Evolutionary conservation across 2,113 vertebrate species (phyloP).

Genomic region (Aix galericulata): DNA sequence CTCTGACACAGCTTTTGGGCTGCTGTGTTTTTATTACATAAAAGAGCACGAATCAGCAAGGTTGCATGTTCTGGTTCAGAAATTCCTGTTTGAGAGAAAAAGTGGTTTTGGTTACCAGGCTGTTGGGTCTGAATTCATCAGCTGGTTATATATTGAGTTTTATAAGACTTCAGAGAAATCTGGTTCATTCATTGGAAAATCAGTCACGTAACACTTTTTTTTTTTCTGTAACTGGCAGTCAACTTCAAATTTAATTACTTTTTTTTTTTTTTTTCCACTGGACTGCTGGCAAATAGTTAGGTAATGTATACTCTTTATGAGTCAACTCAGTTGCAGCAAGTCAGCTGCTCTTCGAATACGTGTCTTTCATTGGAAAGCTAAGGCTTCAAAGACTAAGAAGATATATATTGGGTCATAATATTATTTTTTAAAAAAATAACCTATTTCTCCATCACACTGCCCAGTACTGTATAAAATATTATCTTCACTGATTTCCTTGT

Average conservation of each 20-base stretch:
- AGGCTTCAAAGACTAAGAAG: neutral
- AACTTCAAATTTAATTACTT: neutral
- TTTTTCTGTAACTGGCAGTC: neutral
- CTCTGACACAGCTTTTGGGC: neutral
- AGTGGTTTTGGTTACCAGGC: neutral
- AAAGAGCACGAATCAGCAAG: neutral
- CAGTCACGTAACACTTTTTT: neutral
- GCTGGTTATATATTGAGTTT: neutral
- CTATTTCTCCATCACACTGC: neutral
- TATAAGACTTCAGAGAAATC: neutral
- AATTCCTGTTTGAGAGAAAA: neutral
- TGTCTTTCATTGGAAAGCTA: neutral
- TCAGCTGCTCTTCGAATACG: fast-evolving
- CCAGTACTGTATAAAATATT: neutral
- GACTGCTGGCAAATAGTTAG: neutral
- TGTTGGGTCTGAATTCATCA: neutral
- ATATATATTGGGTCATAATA: fast-evolving
- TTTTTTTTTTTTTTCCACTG: neutral
- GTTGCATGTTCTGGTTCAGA: neutral
- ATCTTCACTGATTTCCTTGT: neutral
- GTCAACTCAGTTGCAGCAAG: neutral
- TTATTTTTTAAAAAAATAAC: neutral
- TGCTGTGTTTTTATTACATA: neutral
- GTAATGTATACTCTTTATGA: neutral
- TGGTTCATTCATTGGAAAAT: neutral